These are phyloP conservation scores for Jacana jacana DNA, from an alignment of 2,113 vertebrate genomes.

Conservation along the genomic window DNA sequence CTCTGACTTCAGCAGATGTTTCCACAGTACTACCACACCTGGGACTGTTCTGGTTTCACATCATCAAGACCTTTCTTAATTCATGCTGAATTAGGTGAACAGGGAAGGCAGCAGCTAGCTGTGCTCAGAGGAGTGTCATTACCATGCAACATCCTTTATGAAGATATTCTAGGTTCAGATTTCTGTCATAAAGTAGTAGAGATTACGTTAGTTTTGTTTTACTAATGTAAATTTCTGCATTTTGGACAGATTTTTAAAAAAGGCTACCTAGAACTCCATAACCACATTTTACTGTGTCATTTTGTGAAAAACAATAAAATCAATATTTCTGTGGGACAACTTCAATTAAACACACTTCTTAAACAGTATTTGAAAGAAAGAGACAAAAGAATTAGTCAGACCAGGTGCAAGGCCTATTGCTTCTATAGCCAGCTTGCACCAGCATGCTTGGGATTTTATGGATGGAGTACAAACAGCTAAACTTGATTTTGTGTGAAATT, in stretches of 20 bases:
- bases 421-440: conserved; percentile 51
- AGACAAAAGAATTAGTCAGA: neutral
- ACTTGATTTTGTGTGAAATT: neutral
- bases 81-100: conserved; percentile 22
- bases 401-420: neutral
- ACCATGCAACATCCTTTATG: neutral
- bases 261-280: neutral
- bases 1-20: conserved; percentile 2
- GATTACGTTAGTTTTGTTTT: neutral
- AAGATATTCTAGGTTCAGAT: neutral
- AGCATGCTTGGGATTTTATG: neutral
- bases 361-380: neutral
- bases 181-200: neutral
- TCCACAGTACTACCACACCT: neutral
- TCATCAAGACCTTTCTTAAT: neutral
- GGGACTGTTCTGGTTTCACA: conserved; percentile 15
- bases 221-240: neutral
- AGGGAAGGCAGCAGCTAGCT: conserved; percentile 6
- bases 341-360: neutral
- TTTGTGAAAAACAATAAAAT: neutral
- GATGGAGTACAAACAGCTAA: neutral
- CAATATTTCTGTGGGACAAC: neutral
- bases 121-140: neutral
- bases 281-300: neutral
- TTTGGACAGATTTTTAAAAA: neutral